Conservation (phyloP, 2,797 vertebrate genomes). For the Falco berigora region DNA sequence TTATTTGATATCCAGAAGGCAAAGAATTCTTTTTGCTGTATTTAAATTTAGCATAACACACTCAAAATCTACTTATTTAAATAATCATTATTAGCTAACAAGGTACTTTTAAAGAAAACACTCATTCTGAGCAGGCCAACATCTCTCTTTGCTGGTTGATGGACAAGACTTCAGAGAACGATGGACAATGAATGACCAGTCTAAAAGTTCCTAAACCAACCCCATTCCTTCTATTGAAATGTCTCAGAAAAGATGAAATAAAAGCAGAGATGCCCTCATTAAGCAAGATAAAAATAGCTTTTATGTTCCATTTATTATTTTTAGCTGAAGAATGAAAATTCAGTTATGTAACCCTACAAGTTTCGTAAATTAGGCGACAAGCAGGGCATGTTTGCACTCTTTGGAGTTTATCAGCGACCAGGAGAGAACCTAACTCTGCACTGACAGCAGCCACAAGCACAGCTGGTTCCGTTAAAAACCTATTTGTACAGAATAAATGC, state of each 20-base stretch:
- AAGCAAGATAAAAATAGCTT: constrained; percentile 69
- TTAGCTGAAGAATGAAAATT: constrained; percentile 64
- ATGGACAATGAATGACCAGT: not conserved
- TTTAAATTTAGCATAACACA: rapidly evolving
- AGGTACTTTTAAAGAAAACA: not conserved
- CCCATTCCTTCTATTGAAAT: not conserved
- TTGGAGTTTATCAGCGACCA: not conserved
- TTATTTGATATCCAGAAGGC: not conserved
- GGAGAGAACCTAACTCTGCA: not conserved
- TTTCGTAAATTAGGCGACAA: constrained; percentile 2
- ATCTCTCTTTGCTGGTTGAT: not conserved
- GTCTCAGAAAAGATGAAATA: constrained; percentile 50
- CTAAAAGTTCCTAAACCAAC: not conserved
- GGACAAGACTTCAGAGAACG: not conserved
- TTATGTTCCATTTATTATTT: constrained; percentile 72
- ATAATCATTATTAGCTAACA: not conserved
- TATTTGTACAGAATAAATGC: not conserved
- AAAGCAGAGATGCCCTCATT: constrained; percentile 69
- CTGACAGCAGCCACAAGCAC: not conserved
- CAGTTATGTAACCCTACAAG: constrained; percentile 59
- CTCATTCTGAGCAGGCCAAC: not conserved
- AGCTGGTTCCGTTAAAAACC: not conserved
- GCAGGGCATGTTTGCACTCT: not conserved
- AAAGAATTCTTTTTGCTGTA: not conserved
- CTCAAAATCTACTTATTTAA: not conserved